Percentiles rank a stretch among this genome's conserved stretches.
Evolutionary conservation across 2,113 vertebrate species (phyloP).

Genomic region (Camelus dromedarius): DNA sequence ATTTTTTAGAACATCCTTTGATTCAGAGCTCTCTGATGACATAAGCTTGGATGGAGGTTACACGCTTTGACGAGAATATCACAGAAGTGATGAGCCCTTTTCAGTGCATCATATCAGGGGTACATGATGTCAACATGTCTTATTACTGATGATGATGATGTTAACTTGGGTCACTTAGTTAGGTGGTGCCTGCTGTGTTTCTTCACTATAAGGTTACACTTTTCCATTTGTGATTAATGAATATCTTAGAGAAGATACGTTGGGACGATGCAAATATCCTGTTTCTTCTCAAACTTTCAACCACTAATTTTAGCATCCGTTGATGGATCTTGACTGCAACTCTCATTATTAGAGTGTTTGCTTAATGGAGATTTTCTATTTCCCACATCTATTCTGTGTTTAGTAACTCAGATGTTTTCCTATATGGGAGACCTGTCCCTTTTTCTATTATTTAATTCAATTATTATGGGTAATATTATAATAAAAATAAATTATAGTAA

Average conservation of each 20-base stretch:
- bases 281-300: background rate
- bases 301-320: background rate
- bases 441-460: background rate
- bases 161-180: background rate
- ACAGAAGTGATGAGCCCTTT: too few relatives aligned
- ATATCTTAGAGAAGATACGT: background rate
- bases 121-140: accelerated
- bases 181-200: background rate
- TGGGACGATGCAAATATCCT: background rate
- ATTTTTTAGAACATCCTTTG: background rate
- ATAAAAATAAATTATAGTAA: conserved; percentile 12
- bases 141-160: background rate
- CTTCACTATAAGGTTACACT: background rate
- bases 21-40: background rate
- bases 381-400: background rate
- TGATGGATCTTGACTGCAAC: background rate
- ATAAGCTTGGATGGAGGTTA: background rate
- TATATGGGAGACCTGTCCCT: background rate
- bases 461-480: background rate
- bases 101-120: accelerated
- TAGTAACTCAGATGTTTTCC: background rate
- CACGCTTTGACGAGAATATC: background rate
- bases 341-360: background rate
- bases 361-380: background rate
- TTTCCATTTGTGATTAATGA: background rate